Conservation (phyloP, 1,140 invertebrate species). For the Heliconius himera region DNA sequence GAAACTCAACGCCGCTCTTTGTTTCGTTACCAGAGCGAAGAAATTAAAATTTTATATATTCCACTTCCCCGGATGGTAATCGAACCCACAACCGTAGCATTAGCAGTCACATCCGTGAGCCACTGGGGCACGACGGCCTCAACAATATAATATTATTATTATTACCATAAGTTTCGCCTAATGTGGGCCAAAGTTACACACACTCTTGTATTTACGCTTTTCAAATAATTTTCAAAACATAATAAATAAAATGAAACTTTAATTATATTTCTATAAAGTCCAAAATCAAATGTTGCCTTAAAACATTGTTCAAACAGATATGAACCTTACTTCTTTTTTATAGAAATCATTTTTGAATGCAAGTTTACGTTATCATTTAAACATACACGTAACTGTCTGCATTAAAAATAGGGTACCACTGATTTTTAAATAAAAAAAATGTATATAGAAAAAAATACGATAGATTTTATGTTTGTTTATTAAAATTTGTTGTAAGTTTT, state of each 20-base stretch:
- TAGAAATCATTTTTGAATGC: neutral
- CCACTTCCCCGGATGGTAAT: too few species aligned
- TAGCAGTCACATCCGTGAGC: too few species aligned
- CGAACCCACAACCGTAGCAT: too few species aligned
- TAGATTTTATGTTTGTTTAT: slow-evolving; percentile 41
- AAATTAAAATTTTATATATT: too few species aligned
- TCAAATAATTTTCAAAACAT: slow-evolving; percentile 46
- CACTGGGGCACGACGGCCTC: too few species aligned
- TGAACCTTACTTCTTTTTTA: neutral
- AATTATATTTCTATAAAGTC: neutral
- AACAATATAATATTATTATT: neutral
- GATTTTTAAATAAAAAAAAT: slow-evolving; percentile 38
- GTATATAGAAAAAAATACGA: slow-evolving; percentile 18
- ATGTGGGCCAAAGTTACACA: slow-evolving; percentile 43
- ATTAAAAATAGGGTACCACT: slow-evolving; percentile 45
- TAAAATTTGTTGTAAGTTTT: slow-evolving; percentile 9
- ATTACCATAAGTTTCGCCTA: slow-evolving; percentile 22
- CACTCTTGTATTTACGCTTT: slow-evolving; percentile 46
- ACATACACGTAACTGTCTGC: slow-evolving; percentile 20
- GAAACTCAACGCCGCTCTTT: too few species aligned
- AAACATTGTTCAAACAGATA: neutral
- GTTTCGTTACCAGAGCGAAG: too few species aligned
- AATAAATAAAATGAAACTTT: slow-evolving; percentile 38
- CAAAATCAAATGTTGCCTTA: slow-evolving; percentile 19
- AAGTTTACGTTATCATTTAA: slow-evolving; percentile 42